phyloP scores from a whole-genome alignment of 2,113 vertebrate species.

The Progne subis region DNA sequence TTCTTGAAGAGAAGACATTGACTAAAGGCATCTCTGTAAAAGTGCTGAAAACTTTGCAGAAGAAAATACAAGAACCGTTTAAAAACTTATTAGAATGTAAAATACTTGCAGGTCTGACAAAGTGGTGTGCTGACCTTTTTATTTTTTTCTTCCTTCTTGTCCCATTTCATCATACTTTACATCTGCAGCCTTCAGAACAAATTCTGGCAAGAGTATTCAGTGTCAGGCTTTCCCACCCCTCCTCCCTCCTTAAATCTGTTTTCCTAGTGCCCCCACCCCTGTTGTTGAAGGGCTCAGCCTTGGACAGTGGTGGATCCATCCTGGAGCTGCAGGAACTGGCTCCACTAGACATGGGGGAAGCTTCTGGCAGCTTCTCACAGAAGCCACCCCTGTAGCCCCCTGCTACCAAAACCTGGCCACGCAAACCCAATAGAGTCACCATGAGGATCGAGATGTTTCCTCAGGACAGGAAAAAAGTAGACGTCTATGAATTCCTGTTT shows the following conservation, averaged over 20 bases:
- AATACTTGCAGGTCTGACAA: background rate
- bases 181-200: conserved; percentile 57
- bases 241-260: background rate
- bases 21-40: background rate
- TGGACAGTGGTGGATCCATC: background rate
- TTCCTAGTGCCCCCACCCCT: background rate
- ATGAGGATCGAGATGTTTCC: conserved; percentile 34
- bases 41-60: conserved; percentile 1
- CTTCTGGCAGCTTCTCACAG: background rate
- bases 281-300: background rate
- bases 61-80: background rate
- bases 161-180: conserved; percentile 52
- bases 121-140: background rate
- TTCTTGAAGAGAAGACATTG: background rate
- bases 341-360: background rate
- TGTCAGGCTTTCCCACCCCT: background rate
- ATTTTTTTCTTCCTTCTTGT: background rate
- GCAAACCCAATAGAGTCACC: background rate
- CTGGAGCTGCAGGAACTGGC: background rate
- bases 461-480: conserved; percentile 12
- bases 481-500: conserved; percentile 61
- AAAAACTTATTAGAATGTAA: conserved; percentile 32
- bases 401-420: background rate
- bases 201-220: conserved; percentile 18
- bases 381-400: background rate